Evolutionary conservation across 2,888 invertebrate species (phyloP), one percentile per base, ranked within the genome.

Genomic region (Perdita meconis): DNA sequence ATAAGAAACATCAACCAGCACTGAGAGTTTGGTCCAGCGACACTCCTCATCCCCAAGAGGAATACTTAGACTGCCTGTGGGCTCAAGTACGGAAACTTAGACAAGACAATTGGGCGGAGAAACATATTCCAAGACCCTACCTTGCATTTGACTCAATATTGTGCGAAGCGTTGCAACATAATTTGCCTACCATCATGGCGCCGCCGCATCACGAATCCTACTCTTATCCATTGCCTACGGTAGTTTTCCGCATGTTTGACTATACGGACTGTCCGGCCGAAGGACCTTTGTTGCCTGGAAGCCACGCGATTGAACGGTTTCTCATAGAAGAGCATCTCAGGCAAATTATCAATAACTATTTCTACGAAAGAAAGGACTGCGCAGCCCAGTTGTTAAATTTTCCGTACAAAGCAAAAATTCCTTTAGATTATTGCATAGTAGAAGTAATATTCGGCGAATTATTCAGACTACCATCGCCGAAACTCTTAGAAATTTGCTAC

Each of bases 1-100:
- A 96, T 76, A 98, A 98, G 92, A 97, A 97, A 88, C 99, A 99
- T 93, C 96, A 98, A 89, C 96, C 97, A 82, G 97, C 98, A 1
- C 93, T 99, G 51, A 94, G 97, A 91, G 98, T 99, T 0, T 99
- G 99, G 98, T 95, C 97, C 0, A 95, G 96, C n/a, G 98, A 98
- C 89, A 95, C 96, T 0, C 98, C 98, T 24, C 99, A 99, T 93
- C 96, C 98, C 0, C 99, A 99, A 91, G 98, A 99, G 92, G 97
- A 97, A 94, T 99, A 99, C 92, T 93, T 99, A 78, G 99, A 99
- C 90, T 98, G 98, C 89, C 94, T 99, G 12, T 99, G 99, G 98
- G 97, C 98, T 6, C 98, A 98, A 92, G 96, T 98, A 57, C 95
- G 97, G 81, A 98, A 98, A 91, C 93, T 99, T 50, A 95, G 97